Conservation (phyloP, 2,888 invertebrate species). For the Eupelmus urozonus region DNA sequence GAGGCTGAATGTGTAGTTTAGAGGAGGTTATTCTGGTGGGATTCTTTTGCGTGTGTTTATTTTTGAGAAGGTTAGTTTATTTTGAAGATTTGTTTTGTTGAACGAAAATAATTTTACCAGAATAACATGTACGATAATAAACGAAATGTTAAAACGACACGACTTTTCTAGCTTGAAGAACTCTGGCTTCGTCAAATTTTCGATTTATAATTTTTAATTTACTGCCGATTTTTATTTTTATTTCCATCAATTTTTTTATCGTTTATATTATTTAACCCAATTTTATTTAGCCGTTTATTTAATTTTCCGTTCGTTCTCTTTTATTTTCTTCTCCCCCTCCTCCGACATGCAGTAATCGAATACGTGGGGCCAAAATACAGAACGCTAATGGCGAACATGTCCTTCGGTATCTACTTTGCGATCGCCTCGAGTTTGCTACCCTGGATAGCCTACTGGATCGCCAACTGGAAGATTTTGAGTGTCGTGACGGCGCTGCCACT, state of each 20-base stretch:
- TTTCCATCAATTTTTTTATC: not conserved
- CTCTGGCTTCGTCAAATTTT: too few relatives aligned
- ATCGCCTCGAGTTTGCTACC: constrained; percentile 88
- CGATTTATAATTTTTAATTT: not conserved
- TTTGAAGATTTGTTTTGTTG: not conserved
- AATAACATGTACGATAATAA: too few relatives aligned
- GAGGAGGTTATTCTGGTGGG: too few relatives aligned
- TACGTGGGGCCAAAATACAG: constrained; percentile 94
- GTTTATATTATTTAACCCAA: not conserved
- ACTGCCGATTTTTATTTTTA: constrained; percentile 7
- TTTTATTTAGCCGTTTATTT: not conserved
- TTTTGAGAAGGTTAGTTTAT: too few relatives aligned
- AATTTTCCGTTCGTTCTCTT: not conserved
- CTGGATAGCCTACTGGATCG: constrained; percentile 89
- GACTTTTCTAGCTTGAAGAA: constrained; percentile 20
- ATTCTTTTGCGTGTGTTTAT: constrained; percentile 25
- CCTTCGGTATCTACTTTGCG: constrained; percentile 92
- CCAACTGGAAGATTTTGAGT: constrained; percentile 88
- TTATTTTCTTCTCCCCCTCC: not conserved
- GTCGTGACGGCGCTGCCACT: constrained; percentile 88
- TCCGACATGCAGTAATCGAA: constrained; percentile 83
- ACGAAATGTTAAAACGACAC: too few relatives aligned
- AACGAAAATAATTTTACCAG: not conserved
- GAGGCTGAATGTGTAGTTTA: too few relatives aligned
- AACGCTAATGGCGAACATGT: constrained; percentile 93